Base-by-base conservation (phyloP, 2,797 vertebrate species). In the Ataeniobius toweri region DNA sequence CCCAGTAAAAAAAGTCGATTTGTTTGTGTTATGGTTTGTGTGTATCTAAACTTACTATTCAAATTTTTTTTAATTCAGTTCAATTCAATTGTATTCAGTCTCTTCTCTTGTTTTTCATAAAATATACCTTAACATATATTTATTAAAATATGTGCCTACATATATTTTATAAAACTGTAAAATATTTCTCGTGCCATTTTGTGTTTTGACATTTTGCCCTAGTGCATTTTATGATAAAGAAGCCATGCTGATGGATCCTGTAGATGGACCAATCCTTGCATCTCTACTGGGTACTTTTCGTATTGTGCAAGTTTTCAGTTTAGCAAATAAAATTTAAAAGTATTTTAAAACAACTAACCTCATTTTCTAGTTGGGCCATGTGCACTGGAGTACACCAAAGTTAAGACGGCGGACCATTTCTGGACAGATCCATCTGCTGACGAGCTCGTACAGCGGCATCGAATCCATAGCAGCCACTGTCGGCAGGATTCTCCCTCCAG, bases 381-480 rank as follows among this genome's bases (percentile, higher is more conserved):
- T 67, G 98, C 98, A 0, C 86, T 99, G 91, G 98, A 99, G 80
- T 99, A 98, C 92, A 99, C 98, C 0, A 99, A 98, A 95, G 98
- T 99, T 90, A 99, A 99, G 95, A 99, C 98, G 0, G 97, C 98
- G 0, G 98, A 99, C 82, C 98, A 99, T 90, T 99, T 98, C 95
- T 99, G 98, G 98, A 99, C 98, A 0, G 98, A 99, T 80, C 98
- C 98, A 0, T 99, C 98, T 0, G 98, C 98, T 0, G 98, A 99
- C 0, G 98, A 99, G 90, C 95, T 99, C 0, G 98, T 99, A 0
- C 98, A 99, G 92, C 95, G 98, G 71, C 98, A 99, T 85, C 97
- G 98, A 2, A 99, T 99, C 88, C 98, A 99, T 90, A 97, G 98
- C 59, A 96, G 97, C 0, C 96, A 98, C 87, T 97, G 97, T 79